Evolutionary conservation across 1,140 invertebrate genomes (phyloP).

Genomic region (Dermatophagoides farinae): DNA sequence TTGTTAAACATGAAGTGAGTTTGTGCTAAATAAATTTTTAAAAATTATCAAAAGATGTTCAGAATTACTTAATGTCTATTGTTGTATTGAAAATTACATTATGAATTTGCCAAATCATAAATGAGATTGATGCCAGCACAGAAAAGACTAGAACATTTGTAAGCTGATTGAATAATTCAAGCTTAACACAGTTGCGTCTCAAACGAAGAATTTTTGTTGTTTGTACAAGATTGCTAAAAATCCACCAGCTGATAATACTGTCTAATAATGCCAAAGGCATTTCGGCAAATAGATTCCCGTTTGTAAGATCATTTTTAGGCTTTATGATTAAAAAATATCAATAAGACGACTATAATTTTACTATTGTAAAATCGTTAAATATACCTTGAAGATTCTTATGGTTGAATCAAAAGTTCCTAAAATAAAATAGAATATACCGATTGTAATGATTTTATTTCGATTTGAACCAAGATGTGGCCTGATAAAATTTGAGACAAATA

Average conservation of each 20-base stretch:
- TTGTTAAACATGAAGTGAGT: slow-evolving; percentile 42
- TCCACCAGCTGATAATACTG: slow-evolving; percentile 49
- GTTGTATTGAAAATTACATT: slow-evolving; percentile 22
- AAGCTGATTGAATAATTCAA: slow-evolving; percentile 74
- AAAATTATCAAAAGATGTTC: not conserved
- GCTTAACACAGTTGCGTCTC: slow-evolving; percentile 60
- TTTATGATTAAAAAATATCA: too few relatives aligned
- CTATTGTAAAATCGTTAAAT: too few relatives aligned
- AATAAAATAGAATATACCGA: slow-evolving; percentile 57
- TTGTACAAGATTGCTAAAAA: slow-evolving; percentile 50
- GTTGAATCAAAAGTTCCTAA: slow-evolving; percentile 61
- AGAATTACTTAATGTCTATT: too few relatives aligned
- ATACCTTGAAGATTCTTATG: slow-evolving; percentile 41
- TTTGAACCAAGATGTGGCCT: slow-evolving; percentile 64
- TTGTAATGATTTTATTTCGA: slow-evolving; percentile 58
- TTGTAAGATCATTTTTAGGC: slow-evolving; percentile 40
- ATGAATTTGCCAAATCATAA: slow-evolving; percentile 77
- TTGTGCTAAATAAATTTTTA: slow-evolving; percentile 31
- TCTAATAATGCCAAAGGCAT: slow-evolving; percentile 45
- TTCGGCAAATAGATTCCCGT: slow-evolving; percentile 44
- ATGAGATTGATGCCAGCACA: slow-evolving; percentile 63
- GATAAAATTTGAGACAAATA: slow-evolving; percentile 17
- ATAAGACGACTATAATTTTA: too few relatives aligned
- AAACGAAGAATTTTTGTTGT: slow-evolving; percentile 68
- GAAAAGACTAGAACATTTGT: slow-evolving; percentile 78